Conservation (phyloP, 2,797 vertebrate genomes). For the Merluccius polli region DNA sequence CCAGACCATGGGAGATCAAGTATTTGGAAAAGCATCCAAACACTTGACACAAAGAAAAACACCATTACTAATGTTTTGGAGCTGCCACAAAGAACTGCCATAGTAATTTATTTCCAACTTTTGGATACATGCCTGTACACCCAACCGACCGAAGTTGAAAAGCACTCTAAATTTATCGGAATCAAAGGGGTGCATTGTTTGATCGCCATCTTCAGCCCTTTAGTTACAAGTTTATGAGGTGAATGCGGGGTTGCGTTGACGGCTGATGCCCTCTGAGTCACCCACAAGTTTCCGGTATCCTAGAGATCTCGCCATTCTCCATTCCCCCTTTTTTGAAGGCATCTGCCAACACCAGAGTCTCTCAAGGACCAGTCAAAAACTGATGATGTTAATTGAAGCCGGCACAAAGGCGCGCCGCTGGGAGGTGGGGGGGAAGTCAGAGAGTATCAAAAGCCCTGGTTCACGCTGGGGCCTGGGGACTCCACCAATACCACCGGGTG, state of each 20-base stretch:
- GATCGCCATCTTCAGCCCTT: constrained; percentile 33
- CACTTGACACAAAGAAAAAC: constrained; percentile 8
- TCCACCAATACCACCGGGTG: constrained; percentile 60
- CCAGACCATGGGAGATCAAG: background rate
- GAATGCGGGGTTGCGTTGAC: constrained; percentile 50
- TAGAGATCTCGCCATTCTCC: constrained; percentile 45
- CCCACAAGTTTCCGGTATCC: constrained; percentile 61
- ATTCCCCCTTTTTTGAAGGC: constrained; percentile 40
- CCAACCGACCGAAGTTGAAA: constrained; percentile 22
- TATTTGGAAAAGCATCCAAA: background rate
- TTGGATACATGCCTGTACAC: constrained; percentile 10
- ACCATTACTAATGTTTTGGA: constrained; percentile 9
- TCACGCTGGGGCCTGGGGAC: constrained; percentile 63
- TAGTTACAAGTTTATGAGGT: constrained; percentile 56
- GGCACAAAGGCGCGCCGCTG: constrained; percentile 58
- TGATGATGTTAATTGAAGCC: constrained; percentile 53
- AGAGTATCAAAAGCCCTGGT: constrained; percentile 66
- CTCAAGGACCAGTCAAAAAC: constrained; percentile 50
- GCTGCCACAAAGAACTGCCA: background rate
- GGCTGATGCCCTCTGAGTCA: constrained; percentile 40
- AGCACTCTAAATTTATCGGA: constrained; percentile 39
- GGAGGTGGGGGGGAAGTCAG: constrained; percentile 63
- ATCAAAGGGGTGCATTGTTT: constrained; percentile 48
- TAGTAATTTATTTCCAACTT: background rate
- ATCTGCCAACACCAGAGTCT: constrained; percentile 34